These are phyloP conservation scores for Zeugodacus cucurbitae DNA, from an alignment of 1,140 invertebrate species.

Conservation along the genomic window DNA sequence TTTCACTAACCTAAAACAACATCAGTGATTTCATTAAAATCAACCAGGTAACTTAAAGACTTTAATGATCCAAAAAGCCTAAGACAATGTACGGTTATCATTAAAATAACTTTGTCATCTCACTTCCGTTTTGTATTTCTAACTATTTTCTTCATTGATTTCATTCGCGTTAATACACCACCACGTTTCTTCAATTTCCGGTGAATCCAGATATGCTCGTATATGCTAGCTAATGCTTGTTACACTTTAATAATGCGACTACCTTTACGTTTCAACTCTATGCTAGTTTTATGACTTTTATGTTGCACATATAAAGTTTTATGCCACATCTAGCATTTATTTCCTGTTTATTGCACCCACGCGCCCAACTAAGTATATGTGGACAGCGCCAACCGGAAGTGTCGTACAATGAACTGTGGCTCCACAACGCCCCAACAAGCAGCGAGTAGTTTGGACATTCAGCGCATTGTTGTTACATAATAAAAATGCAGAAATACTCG, in stretches of 20 bases:
- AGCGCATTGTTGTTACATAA: background rate
- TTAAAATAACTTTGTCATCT: too few relatives aligned
- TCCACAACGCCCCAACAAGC: background rate
- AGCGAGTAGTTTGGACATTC: background rate
- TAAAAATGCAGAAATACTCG: background rate
- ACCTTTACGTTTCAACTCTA: background rate
- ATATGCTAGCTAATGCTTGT: background rate
- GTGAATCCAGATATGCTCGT: background rate
- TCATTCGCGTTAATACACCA: background rate
- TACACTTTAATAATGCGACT: background rate
- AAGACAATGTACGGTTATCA: too few relatives aligned
- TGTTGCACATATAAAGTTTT: background rate
- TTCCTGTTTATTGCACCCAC: background rate
- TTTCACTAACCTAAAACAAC: too few relatives aligned
- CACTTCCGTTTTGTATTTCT: background rate
- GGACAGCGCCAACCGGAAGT: background rate
- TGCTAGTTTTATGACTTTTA: background rate
- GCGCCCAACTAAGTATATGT: background rate
- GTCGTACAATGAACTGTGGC: background rate
- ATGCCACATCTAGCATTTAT: background rate
- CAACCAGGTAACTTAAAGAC: too few relatives aligned
- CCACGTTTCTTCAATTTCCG: background rate
- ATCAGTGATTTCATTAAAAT: too few relatives aligned
- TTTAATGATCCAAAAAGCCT: too few relatives aligned
- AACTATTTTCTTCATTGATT: background rate